Conservation (phyloP, 2,113 vertebrate genomes). For the Tyrannus savana region DNA sequence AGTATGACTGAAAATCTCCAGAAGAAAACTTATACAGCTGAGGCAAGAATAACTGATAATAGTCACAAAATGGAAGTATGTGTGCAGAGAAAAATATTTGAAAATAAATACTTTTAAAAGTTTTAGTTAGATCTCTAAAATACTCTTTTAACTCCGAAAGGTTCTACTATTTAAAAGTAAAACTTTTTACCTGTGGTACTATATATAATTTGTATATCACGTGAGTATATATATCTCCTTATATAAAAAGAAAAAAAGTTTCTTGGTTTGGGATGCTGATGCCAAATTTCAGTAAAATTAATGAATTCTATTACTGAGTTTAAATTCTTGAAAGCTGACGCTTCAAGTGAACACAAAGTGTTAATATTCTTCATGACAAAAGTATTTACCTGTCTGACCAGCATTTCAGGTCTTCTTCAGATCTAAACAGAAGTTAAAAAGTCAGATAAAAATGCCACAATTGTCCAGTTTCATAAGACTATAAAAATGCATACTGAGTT, state of each 20-base stretch:
- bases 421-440: background rate
- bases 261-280: background rate
- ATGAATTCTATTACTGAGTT: conserved; percentile 8
- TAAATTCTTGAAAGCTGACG: conserved; percentile 38
- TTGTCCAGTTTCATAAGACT: background rate
- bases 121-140: background rate
- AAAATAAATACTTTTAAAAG: background rate
- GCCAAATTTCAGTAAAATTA: conserved; percentile 16
- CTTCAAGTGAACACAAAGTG: background rate
- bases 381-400: background rate
- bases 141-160: background rate
- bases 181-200: background rate
- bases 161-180: conserved; percentile 9
- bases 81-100: background rate
- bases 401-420: conserved; percentile 21
- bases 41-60: conserved; percentile 59
- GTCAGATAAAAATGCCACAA: background rate
- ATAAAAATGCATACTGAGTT: background rate
- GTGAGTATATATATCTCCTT: background rate
- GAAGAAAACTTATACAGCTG: conserved; percentile 33
- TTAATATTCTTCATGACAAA: background rate
- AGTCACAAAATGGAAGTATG: conserved; percentile 48
- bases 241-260: background rate
- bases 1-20: background rate
- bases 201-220: background rate